phyloP scores from a whole-genome alignment of 2,797 vertebrate species.

The Catostomus latipinnis region DNA sequence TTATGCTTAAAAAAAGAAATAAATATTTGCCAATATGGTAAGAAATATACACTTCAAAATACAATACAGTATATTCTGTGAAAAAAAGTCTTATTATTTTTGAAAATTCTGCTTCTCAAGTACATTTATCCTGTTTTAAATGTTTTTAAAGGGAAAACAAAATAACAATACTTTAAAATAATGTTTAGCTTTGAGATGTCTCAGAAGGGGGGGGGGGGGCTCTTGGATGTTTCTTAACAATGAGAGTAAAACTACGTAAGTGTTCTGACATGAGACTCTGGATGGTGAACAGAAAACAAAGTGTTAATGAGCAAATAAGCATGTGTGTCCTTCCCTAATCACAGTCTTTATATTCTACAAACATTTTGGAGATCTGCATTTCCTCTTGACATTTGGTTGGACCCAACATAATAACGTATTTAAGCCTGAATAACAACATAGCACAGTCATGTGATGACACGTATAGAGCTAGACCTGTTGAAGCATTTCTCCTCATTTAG shows the following conservation, averaged over 20 bases:
- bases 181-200: too few relatives aligned
- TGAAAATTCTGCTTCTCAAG: too few relatives aligned
- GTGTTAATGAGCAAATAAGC: background rate
- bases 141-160: too few relatives aligned
- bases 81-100: too few relatives aligned
- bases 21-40: too few relatives aligned
- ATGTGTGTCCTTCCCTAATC: background rate
- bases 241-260: background rate
- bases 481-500: constrained; percentile 12
- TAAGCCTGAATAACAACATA: constrained; percentile 58
- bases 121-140: too few relatives aligned
- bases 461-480: constrained; percentile 32
- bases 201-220: background rate
- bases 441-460: constrained; percentile 65
- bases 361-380: background rate
- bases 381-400: constrained; percentile 28
- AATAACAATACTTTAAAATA: too few relatives aligned
- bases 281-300: constrained; percentile 9
- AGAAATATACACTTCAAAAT: too few relatives aligned
- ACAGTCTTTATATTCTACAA: constrained; percentile 3
- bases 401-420: constrained; percentile 58
- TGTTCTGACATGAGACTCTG: background rate
- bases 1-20: too few relatives aligned
- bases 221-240: constrained; percentile 13
- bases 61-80: too few relatives aligned